Base-by-base conservation (phyloP, 2,797 vertebrate genomes). In the Sternarchorhynchus goeldii region DNA sequence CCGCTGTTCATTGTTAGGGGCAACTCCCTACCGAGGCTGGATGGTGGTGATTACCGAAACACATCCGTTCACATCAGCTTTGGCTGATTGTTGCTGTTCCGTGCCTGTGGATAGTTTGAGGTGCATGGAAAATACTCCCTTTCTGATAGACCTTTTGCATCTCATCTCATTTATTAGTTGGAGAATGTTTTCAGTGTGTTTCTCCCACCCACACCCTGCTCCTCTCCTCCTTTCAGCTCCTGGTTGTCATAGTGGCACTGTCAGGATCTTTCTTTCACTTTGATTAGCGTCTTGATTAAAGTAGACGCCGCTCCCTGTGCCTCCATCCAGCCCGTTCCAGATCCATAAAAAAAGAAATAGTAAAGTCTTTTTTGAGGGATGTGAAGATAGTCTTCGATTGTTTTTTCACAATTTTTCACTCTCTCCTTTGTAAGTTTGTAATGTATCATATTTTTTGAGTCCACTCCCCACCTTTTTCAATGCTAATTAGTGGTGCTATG, bases 241-340 rank as follows among this genome's bases (percentile, higher is more conserved):
- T 79, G 50, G 58, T 58, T 76, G 63, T 83, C 64, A 83, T 68
- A 64, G 67, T 16, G 17, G 63, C 63, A 53, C 62, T n/a, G 73
- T 73, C 63, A 79, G 63, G 67, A 58, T 31, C 20, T 12, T 36
- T 68, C 56, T 72, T 60, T 79, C 68, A 63, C 21, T 73, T 78
- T 75, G 80, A 82, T 80, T 76, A 80, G 69, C 60, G 69, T 75
- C 73, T 75, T 64, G 59, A 75, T 75, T 75, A 63, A 25, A 59
- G 36, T 50, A 50, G 45, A 50, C 73, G 73, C 74, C 73, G 77
- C 60, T 59, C 53, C 29, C 25, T 55, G 67, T 36, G 50, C 66
- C 66, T 69, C 57, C 64, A 74, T 62, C 65, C 68, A 60, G 57
- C 66, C 45, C 20, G 53, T 73, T 76, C 32, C 62, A 60, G 56